A percentile compares a stretch with the other conserved stretches of the same genome.
These are phyloP conservation scores for Epinotia demarniana DNA, from an alignment of 2,888 invertebrate species.

Conservation along the genomic window DNA sequence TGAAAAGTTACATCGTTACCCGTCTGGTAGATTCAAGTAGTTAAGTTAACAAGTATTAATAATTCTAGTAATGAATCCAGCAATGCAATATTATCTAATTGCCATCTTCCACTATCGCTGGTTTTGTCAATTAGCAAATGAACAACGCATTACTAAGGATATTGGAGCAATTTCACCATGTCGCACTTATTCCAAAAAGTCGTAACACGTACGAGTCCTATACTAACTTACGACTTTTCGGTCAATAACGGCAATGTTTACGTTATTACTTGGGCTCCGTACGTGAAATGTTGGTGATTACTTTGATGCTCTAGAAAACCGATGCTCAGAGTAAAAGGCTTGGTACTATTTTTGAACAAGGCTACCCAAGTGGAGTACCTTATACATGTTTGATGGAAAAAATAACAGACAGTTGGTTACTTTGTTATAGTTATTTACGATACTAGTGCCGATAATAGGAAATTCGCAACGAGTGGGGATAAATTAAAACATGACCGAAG, in stretches of 20 bases:
- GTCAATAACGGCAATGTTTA: neutral
- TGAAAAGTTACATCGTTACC: too few relatives aligned
- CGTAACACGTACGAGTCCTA: neutral
- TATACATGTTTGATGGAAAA: too few relatives aligned
- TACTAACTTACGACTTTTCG: neutral
- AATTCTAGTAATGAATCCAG: neutral
- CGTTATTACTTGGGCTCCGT: slow-evolving; percentile 13
- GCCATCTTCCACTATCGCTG: neutral
- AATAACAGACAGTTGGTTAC: too few relatives aligned
- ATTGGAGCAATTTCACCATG: neutral
- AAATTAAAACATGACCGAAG: too few relatives aligned
- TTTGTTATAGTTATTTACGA: too few relatives aligned
- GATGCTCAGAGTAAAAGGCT: neutral
- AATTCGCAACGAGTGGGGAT: too few relatives aligned
- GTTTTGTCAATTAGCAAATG: slow-evolving; percentile 18
- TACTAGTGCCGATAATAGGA: too few relatives aligned
- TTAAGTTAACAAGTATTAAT: neutral
- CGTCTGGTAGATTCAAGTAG: neutral
- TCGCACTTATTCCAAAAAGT: neutral
- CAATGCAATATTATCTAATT: slow-evolving; percentile 12
- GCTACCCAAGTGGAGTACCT: neutral
- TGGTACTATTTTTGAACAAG: neutral
- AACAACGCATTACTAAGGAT: slow-evolving; percentile 8
- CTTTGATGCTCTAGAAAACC: slow-evolving; percentile 8
- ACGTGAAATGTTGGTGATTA: slow-evolving; percentile 7